A percentile compares a stretch with the other conserved stretches of the same genome.
phyloP scores from a whole-genome alignment of 2,113 vertebrate species.

The Engraulis encrasicolus region DNA sequence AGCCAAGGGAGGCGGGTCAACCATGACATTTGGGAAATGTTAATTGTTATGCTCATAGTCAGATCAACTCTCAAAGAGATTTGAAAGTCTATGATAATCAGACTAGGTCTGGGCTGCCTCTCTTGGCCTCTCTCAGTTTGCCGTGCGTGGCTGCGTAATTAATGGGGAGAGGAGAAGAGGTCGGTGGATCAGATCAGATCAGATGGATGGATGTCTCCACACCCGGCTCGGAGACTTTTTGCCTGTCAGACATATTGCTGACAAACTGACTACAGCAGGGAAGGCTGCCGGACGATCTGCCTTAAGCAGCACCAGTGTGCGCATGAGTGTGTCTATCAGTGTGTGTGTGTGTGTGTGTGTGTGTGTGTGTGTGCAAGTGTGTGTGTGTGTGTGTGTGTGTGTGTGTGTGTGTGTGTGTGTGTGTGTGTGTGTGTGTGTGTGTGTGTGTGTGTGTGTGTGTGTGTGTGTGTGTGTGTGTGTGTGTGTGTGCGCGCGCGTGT shows the following conservation, averaged over 20 bases:
- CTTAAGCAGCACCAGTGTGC: not conserved
- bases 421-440: conserved; percentile 22
- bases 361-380: too few species aligned
- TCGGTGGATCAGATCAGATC: not conserved
- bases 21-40: too few species aligned
- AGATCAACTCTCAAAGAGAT: too few species aligned
- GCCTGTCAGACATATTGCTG: not conserved
- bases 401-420: conserved; percentile 16
- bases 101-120: too few species aligned
- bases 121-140: not conserved
- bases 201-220: not conserved
- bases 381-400: not conserved
- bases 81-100: too few species aligned
- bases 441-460: not conserved
- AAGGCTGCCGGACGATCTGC: not conserved
- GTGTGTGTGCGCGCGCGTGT: not conserved
- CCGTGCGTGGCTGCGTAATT: not conserved
- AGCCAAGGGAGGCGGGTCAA: too few species aligned
- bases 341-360: not conserved
- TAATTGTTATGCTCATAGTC: too few species aligned
- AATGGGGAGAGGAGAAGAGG: not conserved
- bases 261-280: not conserved
- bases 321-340: too few species aligned
- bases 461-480: not conserved
- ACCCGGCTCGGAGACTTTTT: not conserved